A percentile compares a stretch with the other conserved stretches of the same genome.
These are phyloP conservation scores for Atethmia centrago DNA, from an alignment of 2,888 invertebrate species.

Conservation along the genomic window DNA sequence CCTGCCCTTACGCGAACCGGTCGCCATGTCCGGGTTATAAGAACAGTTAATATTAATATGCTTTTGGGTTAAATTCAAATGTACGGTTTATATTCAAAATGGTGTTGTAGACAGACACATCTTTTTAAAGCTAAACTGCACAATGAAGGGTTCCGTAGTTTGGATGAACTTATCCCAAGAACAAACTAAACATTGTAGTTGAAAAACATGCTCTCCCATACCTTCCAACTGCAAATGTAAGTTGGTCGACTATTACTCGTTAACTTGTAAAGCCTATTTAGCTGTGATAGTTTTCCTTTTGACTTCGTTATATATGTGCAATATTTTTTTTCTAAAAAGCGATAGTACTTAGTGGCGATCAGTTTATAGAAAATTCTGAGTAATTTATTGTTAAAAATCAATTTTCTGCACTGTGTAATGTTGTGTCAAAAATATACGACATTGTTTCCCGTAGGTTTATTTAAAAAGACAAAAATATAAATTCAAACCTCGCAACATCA, in stretches of 20 bases:
- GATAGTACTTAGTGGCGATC: too few species aligned
- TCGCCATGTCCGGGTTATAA: constrained; percentile 57
- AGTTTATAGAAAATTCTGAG: not conserved
- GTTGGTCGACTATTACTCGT: too few species aligned
- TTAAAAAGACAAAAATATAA: not conserved
- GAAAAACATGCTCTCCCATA: too few species aligned
- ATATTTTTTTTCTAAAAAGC: too few species aligned
- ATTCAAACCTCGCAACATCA: not conserved
- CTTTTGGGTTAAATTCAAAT: constrained; percentile 58
- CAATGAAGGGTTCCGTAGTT: not conserved
- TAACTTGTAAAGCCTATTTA: too few species aligned
- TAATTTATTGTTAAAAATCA: not conserved
- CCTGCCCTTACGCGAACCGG: constrained; percentile 58
- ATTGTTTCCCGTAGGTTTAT: not conserved
- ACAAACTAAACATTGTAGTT: too few species aligned
- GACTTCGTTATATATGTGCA: too few species aligned
- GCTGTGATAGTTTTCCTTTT: too few species aligned
- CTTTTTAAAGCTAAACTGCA: not conserved
- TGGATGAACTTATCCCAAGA: too few species aligned
- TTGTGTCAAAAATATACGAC: not conserved
- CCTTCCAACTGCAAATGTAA: too few species aligned
- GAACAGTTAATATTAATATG: constrained; percentile 60
- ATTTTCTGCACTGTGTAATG: too few species aligned
- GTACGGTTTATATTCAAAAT: constrained; percentile 19
- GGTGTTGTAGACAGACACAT: not conserved